These are phyloP conservation scores for Cacatua alba DNA, from an alignment of 2,113 vertebrate genomes.

Conservation along the genomic window DNA sequence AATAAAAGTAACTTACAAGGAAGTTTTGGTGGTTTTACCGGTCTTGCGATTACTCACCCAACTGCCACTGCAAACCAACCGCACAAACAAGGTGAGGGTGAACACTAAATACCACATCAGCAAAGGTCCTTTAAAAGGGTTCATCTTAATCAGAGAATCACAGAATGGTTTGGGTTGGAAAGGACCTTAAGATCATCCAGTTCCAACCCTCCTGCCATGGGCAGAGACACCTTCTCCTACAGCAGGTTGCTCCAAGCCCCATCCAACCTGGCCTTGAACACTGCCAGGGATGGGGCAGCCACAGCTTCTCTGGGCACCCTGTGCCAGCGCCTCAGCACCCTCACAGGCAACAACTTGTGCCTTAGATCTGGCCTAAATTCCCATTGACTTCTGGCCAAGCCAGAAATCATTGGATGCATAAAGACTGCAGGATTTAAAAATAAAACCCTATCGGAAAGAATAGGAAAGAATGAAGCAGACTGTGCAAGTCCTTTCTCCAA, in stretches of 20 bases:
- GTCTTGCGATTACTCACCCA: fast-evolving
- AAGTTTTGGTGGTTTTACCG: not conserved
- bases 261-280: not conserved
- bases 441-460: not conserved
- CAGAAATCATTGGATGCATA: not conserved
- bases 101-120: not conserved
- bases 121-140: not conserved
- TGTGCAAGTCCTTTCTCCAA: not conserved
- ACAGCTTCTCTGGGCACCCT: not conserved
- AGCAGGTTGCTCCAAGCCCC: not conserved
- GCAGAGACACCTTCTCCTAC: not conserved
- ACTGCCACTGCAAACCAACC: not conserved
- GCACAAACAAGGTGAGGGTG: not conserved
- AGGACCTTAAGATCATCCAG: not conserved
- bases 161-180: not conserved
- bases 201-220: not conserved
- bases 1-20: not conserved
- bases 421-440: not conserved
- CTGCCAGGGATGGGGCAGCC: not conserved
- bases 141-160: not conserved
- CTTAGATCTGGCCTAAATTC: not conserved
- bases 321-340: not conserved
- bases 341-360: not conserved
- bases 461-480: not conserved
- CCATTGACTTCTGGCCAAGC: not conserved